Conservation (phyloP, 2,888 invertebrate species). For the Leptinotarsa haldemani region DNA sequence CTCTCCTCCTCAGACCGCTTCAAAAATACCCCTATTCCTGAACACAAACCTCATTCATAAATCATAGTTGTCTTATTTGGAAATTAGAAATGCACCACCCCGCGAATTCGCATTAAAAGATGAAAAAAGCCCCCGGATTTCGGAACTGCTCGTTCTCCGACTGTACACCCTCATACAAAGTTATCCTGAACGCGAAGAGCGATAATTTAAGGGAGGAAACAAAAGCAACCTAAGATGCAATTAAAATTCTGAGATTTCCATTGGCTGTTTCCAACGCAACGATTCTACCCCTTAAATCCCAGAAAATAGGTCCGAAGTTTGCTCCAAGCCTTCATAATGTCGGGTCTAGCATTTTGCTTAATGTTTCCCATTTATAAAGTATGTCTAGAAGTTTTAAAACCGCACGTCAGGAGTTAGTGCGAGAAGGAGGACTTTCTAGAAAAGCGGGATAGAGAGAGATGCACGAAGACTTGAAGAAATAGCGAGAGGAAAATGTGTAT, state of each 20-base stretch:
- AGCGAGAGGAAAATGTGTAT: constrained; percentile 57
- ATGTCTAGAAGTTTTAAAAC: constrained; percentile 50
- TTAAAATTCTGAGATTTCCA: constrained; percentile 67
- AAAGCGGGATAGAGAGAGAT: constrained; percentile 46
- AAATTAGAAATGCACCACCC: constrained; percentile 26
- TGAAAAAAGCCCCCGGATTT: constrained; percentile 35
- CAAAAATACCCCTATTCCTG: constrained; percentile 18
- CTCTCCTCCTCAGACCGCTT: constrained; percentile 8
- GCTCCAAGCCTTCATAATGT: constrained; percentile 52
- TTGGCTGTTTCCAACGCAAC: constrained; percentile 56
- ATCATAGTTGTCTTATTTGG: constrained; percentile 23
- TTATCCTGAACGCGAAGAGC: constrained; percentile 48
- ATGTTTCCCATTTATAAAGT: constrained; percentile 62
- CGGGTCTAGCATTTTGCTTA: constrained; percentile 61
- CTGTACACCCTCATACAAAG: constrained; percentile 44
- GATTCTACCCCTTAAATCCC: constrained; percentile 53
- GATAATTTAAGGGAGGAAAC: constrained; percentile 65
- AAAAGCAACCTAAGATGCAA: constrained; percentile 67
- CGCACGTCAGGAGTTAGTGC: constrained; percentile 51
- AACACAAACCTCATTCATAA: constrained; percentile 29
- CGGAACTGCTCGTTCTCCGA: constrained; percentile 34
- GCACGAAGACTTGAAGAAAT: constrained; percentile 54
- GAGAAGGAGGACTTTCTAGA: constrained; percentile 28
- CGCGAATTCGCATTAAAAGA: constrained; percentile 27
- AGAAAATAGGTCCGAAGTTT: constrained; percentile 56